Evolutionary conservation across 2,888 invertebrate species (phyloP).

Genomic region (Cantharis rustica): DNA sequence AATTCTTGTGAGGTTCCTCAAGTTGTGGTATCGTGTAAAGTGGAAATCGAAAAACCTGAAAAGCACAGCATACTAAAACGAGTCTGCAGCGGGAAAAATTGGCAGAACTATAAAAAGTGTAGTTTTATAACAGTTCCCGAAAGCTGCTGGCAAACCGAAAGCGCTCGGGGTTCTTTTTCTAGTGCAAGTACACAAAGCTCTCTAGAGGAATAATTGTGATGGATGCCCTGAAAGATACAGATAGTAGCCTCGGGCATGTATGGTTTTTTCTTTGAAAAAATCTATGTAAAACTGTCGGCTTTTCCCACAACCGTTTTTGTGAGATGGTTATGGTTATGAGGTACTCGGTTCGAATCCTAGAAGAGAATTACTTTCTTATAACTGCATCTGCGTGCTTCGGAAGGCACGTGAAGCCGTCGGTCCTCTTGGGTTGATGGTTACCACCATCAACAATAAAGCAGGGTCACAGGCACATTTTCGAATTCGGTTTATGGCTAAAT

Average conservation of each 20-base stretch:
- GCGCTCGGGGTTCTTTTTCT: conserved; percentile 52
- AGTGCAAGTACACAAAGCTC: conserved; percentile 56
- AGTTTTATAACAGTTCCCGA: conserved; percentile 54
- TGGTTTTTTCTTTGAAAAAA: too few relatives aligned
- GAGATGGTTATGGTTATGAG: too few relatives aligned
- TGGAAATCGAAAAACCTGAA: conserved; percentile 37
- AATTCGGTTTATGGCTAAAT: too few relatives aligned
- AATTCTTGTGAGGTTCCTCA: conserved; percentile 41
- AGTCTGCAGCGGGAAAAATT: conserved; percentile 49
- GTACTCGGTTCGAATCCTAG: too few relatives aligned
- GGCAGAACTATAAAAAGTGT: conserved; percentile 50
- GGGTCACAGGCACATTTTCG: too few relatives aligned
- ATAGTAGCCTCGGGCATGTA: neutral
- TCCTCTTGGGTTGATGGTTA: too few relatives aligned
- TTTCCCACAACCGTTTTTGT: too few relatives aligned
- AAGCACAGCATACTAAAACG: conserved; percentile 53
- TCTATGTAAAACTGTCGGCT: too few relatives aligned
- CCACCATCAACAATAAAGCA: too few relatives aligned
- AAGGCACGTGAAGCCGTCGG: too few relatives aligned
- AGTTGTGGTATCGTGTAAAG: conserved; percentile 50
- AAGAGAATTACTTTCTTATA: too few relatives aligned
- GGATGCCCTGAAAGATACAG: neutral
- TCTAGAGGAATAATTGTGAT: conserved; percentile 46
- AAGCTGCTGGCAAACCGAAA: conserved; percentile 49
- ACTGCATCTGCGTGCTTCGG: too few relatives aligned